Conservation (phyloP, 2,888 invertebrate species). For the Habroteleia sp. region DNA sequence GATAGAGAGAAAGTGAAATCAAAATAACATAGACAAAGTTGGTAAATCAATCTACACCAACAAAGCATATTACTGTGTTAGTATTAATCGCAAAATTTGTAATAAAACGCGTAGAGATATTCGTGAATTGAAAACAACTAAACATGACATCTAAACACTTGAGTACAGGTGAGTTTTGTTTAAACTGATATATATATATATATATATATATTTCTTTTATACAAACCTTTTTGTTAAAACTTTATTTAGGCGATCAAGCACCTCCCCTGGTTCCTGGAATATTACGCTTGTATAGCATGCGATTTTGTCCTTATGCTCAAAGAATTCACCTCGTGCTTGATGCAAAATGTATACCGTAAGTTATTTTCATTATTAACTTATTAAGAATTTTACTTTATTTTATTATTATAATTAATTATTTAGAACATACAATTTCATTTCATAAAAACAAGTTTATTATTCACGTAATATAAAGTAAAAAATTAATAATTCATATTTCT, state of each 20-base stretch:
- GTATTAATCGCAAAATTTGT: too few species aligned
- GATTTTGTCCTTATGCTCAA: slow-evolving; percentile 92
- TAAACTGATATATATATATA: not conserved
- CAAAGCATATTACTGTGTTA: too few species aligned
- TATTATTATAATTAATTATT: too few species aligned
- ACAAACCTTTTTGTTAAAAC: not conserved
- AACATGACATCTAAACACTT: slow-evolving; percentile 19
- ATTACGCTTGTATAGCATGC: slow-evolving; percentile 89
- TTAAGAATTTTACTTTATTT: too few species aligned
- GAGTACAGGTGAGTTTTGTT: slow-evolving; percentile 14
- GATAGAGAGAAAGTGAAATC: too few species aligned
- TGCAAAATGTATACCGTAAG: slow-evolving; percentile 88
- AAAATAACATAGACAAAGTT: too few species aligned
- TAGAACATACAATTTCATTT: too few species aligned
- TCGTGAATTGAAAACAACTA: slow-evolving; percentile 2
- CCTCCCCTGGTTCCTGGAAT: slow-evolving; percentile 85
- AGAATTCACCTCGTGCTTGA: slow-evolving; percentile 88
- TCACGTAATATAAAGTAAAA: too few species aligned
- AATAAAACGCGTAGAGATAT: not conserved
- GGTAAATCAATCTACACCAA: slow-evolving; percentile 10
- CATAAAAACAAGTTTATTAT: too few species aligned
- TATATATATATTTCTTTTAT: too few species aligned
- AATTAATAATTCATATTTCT: too few species aligned
- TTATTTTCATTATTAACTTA: slow-evolving; percentile 1
- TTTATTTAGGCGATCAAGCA: slow-evolving; percentile 84